Conservation (phyloP, 1,140 invertebrate genomes). For the Magallana ariakensis region DNA sequence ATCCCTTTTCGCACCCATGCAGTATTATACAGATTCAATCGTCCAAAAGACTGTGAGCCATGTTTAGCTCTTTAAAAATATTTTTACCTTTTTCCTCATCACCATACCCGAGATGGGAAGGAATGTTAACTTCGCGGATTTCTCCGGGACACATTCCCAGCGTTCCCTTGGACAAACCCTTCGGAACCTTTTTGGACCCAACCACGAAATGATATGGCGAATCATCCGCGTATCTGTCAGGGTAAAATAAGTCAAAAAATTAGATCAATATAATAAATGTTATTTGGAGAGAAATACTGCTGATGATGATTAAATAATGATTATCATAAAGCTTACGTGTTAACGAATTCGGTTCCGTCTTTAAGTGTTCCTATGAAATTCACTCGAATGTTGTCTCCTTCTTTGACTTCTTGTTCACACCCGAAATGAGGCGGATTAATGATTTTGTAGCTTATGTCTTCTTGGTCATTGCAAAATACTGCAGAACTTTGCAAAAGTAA, state of each 20-base stretch:
- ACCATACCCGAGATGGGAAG: slow-evolving; percentile 92
- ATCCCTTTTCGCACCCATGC: no score
- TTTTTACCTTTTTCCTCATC: slow-evolving; percentile 79
- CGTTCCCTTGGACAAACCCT: slow-evolving; percentile 94
- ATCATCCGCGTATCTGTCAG: slow-evolving; percentile 82
- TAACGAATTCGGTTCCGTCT: slow-evolving; percentile 37
- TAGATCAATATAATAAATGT: not conserved
- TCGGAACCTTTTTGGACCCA: slow-evolving; percentile 55
- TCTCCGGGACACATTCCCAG: slow-evolving; percentile 95
- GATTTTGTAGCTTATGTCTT: slow-evolving; percentile 17
- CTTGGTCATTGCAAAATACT: slow-evolving; percentile 14
- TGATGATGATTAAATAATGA: no score
- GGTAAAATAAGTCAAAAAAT: not conserved
- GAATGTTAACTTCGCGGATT: slow-evolving; percentile 92
- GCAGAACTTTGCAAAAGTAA: not conserved
- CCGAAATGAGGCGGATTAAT: not conserved
- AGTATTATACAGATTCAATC: no score
- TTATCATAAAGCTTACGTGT: not conserved
- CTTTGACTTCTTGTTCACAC: slow-evolving; percentile 3
- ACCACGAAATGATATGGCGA: slow-evolving; percentile 92
- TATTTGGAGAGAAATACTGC: no score
- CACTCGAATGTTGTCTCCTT: not conserved
- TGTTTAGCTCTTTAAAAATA: no score
- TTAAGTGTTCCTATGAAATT: slow-evolving; percentile 35
- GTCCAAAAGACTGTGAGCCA: no score